A percentile compares a stretch with the other conserved stretches of the same genome.
Evolutionary conservation across 2,113 vertebrate species (phyloP).

Genomic region (Balaeniceps rex): DNA sequence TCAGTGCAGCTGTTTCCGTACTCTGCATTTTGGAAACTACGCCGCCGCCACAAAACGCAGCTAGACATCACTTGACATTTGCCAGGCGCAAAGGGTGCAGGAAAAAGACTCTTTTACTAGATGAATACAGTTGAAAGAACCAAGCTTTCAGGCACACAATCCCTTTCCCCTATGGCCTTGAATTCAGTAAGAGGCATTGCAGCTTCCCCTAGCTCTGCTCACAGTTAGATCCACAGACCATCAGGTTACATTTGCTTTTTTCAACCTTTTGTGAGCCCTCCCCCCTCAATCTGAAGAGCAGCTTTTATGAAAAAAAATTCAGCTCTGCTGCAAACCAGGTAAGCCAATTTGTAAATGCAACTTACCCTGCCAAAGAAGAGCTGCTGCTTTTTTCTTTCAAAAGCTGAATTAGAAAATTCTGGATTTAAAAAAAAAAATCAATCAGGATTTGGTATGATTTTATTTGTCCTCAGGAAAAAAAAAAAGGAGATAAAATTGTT

Average conservation of each 20-base stretch:
- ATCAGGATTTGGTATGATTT: background rate
- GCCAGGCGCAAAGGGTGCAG: no score
- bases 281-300: background rate
- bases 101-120: no score
- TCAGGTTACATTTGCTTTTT: no score
- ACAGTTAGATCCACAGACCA: background rate
- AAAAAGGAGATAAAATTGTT: background rate
- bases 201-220: background rate
- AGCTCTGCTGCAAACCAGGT: background rate
- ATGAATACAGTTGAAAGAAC: background rate
- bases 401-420: background rate
- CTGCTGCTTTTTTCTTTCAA: background rate
- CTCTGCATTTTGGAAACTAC: no score
- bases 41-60: no score
- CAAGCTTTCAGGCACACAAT: background rate
- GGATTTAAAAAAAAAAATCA: background rate
- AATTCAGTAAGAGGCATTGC: fast-evolving
- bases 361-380: background rate
- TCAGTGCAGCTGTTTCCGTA: fast-evolving
- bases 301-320: background rate
- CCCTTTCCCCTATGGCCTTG: background rate
- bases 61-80: fast-evolving
- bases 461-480: background rate
- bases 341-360: background rate
- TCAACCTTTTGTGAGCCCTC: background rate